phyloP scores from a whole-genome alignment of 2,113 vertebrate species.

The Ranitomeya imitator region DNA sequence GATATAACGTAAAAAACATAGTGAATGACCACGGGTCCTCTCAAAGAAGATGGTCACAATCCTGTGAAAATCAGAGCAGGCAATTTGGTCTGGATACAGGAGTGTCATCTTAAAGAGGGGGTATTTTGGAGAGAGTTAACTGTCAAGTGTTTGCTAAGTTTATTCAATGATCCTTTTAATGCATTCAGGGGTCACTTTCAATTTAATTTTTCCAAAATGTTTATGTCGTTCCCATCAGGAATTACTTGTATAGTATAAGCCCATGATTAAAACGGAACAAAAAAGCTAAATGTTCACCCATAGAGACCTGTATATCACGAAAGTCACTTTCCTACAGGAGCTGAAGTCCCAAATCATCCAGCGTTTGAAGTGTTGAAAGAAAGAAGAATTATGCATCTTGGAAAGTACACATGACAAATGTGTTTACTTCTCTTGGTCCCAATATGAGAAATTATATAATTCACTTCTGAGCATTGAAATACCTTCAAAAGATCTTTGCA shows the following conservation, averaged over 20 bases:
- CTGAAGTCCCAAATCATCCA: constrained; percentile 29
- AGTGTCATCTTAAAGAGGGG: neutral
- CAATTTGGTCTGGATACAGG: neutral
- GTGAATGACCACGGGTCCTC: too few relatives aligned
- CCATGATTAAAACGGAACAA: neutral
- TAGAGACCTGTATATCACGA: constrained; percentile 14
- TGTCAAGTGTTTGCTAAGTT: neutral
- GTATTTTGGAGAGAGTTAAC: neutral
- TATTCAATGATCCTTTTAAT: neutral
- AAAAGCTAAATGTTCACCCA: neutral
- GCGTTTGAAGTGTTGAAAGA: neutral
- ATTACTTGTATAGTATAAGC: neutral
- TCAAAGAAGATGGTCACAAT: too few relatives aligned
- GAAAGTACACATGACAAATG: constrained; percentile 34
- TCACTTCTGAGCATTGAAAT: neutral
- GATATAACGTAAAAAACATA: neutral
- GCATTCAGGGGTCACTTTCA: neutral
- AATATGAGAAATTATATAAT: constrained; percentile 22
- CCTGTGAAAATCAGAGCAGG: neutral
- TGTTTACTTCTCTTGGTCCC: constrained; percentile 17
- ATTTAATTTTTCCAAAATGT: neutral
- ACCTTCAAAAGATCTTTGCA: constrained; percentile 9
- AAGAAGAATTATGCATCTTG: constrained; percentile 16
- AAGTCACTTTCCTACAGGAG: neutral
- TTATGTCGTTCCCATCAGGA: neutral